Evolutionary conservation across 2,888 invertebrate genomes (phyloP).

Genomic region (Meghimatium bilineatum): DNA sequence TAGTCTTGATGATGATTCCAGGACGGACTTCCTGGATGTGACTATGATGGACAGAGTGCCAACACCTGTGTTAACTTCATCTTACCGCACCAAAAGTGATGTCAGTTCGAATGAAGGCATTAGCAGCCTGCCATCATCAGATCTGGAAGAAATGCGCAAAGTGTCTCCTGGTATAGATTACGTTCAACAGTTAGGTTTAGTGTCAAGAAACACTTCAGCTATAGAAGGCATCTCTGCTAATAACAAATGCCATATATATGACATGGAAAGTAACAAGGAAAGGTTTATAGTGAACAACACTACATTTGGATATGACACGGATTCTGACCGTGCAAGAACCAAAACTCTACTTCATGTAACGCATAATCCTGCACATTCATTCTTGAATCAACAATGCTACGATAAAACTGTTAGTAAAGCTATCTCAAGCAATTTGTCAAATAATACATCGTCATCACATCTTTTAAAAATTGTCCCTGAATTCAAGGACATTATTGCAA

Average conservation of each 20-base stretch:
- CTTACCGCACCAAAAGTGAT: not conserved
- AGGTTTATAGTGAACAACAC: not conserved
- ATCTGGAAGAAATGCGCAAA: not conserved
- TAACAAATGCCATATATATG: too few relatives aligned
- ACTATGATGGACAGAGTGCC: not conserved
- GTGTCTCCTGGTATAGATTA: not conserved
- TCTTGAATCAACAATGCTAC: not conserved
- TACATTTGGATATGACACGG: too few relatives aligned
- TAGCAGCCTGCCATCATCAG: not conserved
- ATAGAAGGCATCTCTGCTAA: not conserved
- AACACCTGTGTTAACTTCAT: not conserved
- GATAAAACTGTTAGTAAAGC: not conserved
- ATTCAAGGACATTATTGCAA: conserved; percentile 4
- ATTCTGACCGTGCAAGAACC: not conserved
- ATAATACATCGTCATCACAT: not conserved
- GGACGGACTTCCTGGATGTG: not conserved
- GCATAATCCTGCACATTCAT: too few relatives aligned
- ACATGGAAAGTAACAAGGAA: not conserved
- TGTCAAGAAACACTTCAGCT: not conserved
- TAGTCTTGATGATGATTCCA: not conserved
- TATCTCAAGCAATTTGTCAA: not conserved
- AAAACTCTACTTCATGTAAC: not conserved
- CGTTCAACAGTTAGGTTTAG: too few relatives aligned
- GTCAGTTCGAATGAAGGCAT: not conserved
- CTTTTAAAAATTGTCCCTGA: not conserved